These are phyloP conservation scores for Augiades crinisus DNA, from an alignment of 2,888 invertebrate species.

Conservation along the genomic window DNA sequence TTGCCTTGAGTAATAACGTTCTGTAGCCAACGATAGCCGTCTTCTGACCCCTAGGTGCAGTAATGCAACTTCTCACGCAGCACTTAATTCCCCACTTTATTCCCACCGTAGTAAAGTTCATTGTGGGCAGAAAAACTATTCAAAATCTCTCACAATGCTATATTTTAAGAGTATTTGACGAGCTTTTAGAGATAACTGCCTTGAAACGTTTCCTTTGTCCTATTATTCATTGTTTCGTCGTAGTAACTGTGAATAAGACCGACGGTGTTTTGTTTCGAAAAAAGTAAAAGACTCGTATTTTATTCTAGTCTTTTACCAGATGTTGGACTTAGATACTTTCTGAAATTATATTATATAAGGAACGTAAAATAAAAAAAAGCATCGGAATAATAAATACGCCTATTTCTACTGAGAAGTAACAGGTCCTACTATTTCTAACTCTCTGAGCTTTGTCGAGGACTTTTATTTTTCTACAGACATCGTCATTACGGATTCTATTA, in stretches of 20 bases:
- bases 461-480: too few species aligned
- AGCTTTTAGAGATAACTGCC: slow-evolving; percentile 71
- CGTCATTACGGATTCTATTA: too few species aligned
- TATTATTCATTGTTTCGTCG: slow-evolving; percentile 65
- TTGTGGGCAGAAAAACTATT: slow-evolving; percentile 30
- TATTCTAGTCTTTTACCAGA: slow-evolving; percentile 13
- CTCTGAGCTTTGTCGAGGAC: too few species aligned
- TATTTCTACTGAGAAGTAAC: too few species aligned
- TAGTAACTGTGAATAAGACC: slow-evolving; percentile 47
- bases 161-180: slow-evolving; percentile 66
- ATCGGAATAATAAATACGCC: too few species aligned
- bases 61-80: slow-evolving; percentile 6
- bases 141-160: slow-evolving; percentile 44
- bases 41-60: background rate
- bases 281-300: slow-evolving; percentile 40
- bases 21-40: slow-evolving; percentile 13
- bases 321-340: background rate
- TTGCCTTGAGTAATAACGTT: slow-evolving; percentile 40
- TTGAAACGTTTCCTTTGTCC: slow-evolving; percentile 68
- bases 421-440: too few species aligned
- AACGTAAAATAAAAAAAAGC: too few species aligned
- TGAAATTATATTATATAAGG: background rate
- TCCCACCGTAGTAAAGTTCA: slow-evolving; percentile 36
- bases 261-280: slow-evolving; percentile 49
- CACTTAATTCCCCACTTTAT: slow-evolving; percentile 35